These are phyloP conservation scores for Psittacula derbiana DNA, from an alignment of 2,797 vertebrate species.

Conservation along the genomic window DNA sequence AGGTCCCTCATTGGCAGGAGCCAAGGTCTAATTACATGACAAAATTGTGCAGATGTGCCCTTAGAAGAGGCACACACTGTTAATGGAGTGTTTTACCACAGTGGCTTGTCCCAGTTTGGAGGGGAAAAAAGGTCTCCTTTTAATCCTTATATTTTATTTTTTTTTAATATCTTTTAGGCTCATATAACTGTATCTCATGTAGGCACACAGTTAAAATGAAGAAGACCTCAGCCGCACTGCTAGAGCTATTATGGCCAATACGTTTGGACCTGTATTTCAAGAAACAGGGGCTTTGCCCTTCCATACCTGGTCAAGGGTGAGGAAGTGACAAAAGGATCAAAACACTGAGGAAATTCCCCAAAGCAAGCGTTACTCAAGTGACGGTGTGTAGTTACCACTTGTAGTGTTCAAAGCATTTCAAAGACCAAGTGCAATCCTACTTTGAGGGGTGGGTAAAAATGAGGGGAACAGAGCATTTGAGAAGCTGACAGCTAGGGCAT, in stretches of 20 bases:
- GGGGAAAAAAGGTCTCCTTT: not conserved
- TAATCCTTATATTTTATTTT: not conserved
- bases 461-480: not conserved
- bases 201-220: not conserved
- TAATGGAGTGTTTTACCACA: not conserved
- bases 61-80: not conserved
- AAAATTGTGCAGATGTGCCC: constrained; percentile 27
- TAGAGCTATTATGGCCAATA: not conserved
- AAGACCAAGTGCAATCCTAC: not conserved
- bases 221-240: not conserved
- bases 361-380: not conserved
- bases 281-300: not conserved
- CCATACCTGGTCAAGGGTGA: not conserved
- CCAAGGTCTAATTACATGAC: not conserved
- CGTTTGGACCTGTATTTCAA: not conserved
- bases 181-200: not conserved
- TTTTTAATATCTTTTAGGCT: not conserved
- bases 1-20: not conserved
- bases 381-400: not conserved
- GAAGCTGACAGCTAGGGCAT: not conserved
- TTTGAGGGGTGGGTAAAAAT: not conserved
- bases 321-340: not conserved
- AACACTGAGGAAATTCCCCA: not conserved
- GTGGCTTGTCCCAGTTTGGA: not conserved
- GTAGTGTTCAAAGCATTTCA: not conserved